Base-by-base conservation (phyloP, 2,888 invertebrate genomes). In the Torymus aiolomorphi region DNA sequence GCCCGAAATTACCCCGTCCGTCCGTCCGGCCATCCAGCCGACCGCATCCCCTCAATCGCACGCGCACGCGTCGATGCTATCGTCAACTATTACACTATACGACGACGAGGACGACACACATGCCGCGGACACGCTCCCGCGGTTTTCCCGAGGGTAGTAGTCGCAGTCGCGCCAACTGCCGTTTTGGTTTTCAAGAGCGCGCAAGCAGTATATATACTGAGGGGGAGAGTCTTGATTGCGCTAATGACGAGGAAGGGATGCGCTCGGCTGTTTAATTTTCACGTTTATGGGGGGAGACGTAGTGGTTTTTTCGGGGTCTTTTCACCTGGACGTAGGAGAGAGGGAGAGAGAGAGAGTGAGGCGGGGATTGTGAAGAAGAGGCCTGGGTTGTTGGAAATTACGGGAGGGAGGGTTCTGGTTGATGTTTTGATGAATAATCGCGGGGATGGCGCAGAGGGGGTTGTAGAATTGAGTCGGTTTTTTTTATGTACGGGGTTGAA, bases 171-270 rank as follows among this genome's bases (percentile, higher is more conserved):
- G 31, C 72, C 72, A 72, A 72, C 72, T 72, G 72, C 72, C 62
- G 69, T n/a, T 16, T 10, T 54, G 54, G 24, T 20, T 66, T 62
- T 51, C 13, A 31, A 20, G 10, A 31, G 20, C 2, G 14, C n/a
- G 31, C 31, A 3, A 31, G 31, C 31, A 31, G 31, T 8, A 8
- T 3, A 3, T 24, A 24, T 3, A 8, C 31, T 0, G 31, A 8
- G 31, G 63, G 12, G 56, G 14, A n/a, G 31, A 73, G 76, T 67
- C 76, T 76, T 76, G 76, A 76, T 76, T 76, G 67, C 69, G 76
- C 61, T 76, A 52, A 62, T 54, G 76, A 74, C 54, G 65, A 8
- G 13, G 56, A 24, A 13, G 12, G 18, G 51, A 18, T 31, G 66
- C 4, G 11, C 51, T 16, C n/a, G 31, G 42, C 57, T 42, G 57